Evolutionary conservation across 1,140 invertebrate species (phyloP), one percentile per base, ranked within the genome.

Genomic region (Trichogramma pretiosum): DNA sequence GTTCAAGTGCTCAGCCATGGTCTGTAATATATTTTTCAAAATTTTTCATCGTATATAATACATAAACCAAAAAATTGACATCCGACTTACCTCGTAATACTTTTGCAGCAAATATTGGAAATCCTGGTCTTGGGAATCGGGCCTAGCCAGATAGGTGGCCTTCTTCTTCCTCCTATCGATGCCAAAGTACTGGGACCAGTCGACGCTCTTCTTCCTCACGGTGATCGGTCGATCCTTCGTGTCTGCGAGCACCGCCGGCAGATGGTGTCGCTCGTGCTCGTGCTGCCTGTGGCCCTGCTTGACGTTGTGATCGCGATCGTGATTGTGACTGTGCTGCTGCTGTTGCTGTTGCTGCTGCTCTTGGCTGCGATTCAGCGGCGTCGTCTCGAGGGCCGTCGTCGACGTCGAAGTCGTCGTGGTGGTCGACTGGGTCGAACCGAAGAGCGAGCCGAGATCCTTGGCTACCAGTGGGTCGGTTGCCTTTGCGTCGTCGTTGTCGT

Each of bases 101-200:
- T 70, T 65, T 41, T 76, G 65, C 11, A 76, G 37, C 28, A 81
- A 63, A 73, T 77, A 81, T 44, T 78, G 74, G 37, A 77, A 71
- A 32, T 79, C 68, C 50, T 74, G 65, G 38, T 70, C 67, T 38
- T 69, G 65, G 0, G 58, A 63, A 2, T 50, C 65, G 3, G 62
- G 67, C 16, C 56, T 57, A 1, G 59, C 58, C 5, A 57, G 35
- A 13, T 70, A 56, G 1, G 50, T 46, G 8, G 79, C 74, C 55
- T 86, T 84, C 57, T 80, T 83, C 65, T 77, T 79, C 50, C 85
- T 81, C 43, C 83, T 78, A 63, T 90, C 86, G 37, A 88, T 76
- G 0, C 87, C 87, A 58, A 89, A 89, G 55, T 89, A 89, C 40
- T 87, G 78, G 0, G 84, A 86, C 87, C 86, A 90, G 54, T 89